Evolutionary conservation across 2,113 vertebrate species (phyloP).

Genomic region (Phyllostomus discolor): DNA sequence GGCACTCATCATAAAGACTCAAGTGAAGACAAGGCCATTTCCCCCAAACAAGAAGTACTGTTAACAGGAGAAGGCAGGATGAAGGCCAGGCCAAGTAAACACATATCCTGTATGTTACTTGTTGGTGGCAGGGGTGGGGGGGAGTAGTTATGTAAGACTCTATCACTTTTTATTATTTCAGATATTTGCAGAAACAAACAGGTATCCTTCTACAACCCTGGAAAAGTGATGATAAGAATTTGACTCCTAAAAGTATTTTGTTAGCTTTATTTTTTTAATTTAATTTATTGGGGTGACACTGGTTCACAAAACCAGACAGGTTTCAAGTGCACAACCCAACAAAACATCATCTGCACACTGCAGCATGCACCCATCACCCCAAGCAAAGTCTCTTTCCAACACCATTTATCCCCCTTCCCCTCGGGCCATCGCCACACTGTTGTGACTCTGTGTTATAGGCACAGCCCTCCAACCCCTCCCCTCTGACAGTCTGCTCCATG

Average conservation of each 20-base stretch:
- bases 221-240: neutral
- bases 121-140: fast-evolving
- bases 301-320: no score
- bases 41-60: neutral
- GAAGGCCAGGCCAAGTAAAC: neutral
- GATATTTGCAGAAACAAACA: neutral
- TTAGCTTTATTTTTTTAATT: no score
- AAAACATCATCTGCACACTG: no score
- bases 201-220: neutral
- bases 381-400: no score
- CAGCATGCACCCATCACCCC: no score
- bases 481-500: no score
- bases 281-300: no score
- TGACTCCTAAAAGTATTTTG: neutral
- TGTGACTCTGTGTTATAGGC: no score
- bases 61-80: neutral
- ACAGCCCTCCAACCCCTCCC: no score
- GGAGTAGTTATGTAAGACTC: neutral
- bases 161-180: neutral
- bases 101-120: neutral
- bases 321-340: no score
- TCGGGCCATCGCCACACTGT: no score
- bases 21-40: neutral
- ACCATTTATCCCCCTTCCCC: no score
- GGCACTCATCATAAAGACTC: neutral